Base-by-base conservation (phyloP, 92 coral and sea anemone species). In the Palythoa caribaeorum region DNA sequence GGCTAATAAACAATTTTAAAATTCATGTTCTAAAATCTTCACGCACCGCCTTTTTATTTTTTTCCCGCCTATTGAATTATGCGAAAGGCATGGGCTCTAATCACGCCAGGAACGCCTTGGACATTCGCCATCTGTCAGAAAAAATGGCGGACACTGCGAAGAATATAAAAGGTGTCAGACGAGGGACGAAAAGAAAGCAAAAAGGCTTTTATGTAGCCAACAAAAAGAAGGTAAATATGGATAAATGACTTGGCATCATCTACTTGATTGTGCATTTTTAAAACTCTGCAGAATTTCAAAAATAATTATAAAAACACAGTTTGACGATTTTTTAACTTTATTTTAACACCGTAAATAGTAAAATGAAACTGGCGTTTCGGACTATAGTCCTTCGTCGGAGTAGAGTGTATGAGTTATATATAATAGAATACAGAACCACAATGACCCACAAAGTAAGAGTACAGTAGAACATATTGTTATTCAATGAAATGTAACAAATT, bases 101-200 rank as follows among this genome's bases (percentile, higher is more conserved):
- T 13, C 6, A 19, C 16, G 17, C 72, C 1, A 65, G 75, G 85
- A 65, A 65, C 76, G 86, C 86, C 86, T 81, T 20, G 73, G n/a
- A 81, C 48, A 16, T 15, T 76, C 13, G 48, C 36, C 21, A 53
- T 12, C 6, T 44, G n/a, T 20, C 10, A 38, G 28, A 71, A 79
- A 93, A 93, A 80, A 94, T 93, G 96, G 96, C 92, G 92, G 98
- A 94, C 90, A 1, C 71, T 38, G 28, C 28, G 35, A 63, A 1
- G 39, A 85, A 75, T 84, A 59, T 57, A 71, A 74, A 54, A 57
- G 35, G 70, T 20, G 53, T 20, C 3, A 37, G 1, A 59, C 73
- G 51, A 5, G 92, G 80, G 62, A 86, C 75, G 71, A 84, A 93
- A 78, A 94, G 93, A 87, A 90, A 83, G 35, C 76, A 91, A 3